A percentile compares a stretch with the other conserved stretches of the same genome.
Conservation (phyloP, 2,113 vertebrate genomes). For the Dasypus novemcinctus region DNA sequence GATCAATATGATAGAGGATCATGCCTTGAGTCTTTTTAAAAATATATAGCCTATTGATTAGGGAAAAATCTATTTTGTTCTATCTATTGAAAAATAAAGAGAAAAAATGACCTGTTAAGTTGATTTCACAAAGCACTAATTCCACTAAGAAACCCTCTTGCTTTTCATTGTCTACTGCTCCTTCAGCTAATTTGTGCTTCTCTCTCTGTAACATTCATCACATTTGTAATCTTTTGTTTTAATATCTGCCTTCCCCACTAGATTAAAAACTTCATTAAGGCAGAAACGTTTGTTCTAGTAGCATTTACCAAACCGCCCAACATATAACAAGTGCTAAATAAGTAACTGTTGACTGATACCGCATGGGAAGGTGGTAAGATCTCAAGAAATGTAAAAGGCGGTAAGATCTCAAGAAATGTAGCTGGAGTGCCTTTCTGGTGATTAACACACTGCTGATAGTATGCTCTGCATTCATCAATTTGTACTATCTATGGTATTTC, state of each 20-base stretch:
- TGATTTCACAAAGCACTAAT: background rate
- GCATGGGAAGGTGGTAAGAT: background rate
- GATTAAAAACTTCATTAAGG: background rate
- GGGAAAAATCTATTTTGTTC: no score
- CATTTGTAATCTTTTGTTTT: background rate
- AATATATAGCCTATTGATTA: no score
- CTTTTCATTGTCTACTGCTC: background rate
- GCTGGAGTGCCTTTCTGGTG: background rate
- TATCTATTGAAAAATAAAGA: background rate
- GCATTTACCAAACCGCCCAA: background rate
- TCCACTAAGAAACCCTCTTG: background rate
- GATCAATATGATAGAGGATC: no score
- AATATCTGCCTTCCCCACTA: background rate
- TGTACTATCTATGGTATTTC: background rate
- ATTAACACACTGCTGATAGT: background rate
- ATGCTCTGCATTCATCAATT: background rate
- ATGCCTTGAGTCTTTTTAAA: no score
- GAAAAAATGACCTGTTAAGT: background rate
- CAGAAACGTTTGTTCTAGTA: background rate
- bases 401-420: background rate
- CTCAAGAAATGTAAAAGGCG: background rate
- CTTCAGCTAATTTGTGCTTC: background rate
- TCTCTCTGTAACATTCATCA: background rate
- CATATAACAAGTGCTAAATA: background rate
- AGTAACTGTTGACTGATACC: background rate